Base-by-base conservation (phyloP, 2,113 vertebrate genomes). In the Melanerpes formicivorus region DNA sequence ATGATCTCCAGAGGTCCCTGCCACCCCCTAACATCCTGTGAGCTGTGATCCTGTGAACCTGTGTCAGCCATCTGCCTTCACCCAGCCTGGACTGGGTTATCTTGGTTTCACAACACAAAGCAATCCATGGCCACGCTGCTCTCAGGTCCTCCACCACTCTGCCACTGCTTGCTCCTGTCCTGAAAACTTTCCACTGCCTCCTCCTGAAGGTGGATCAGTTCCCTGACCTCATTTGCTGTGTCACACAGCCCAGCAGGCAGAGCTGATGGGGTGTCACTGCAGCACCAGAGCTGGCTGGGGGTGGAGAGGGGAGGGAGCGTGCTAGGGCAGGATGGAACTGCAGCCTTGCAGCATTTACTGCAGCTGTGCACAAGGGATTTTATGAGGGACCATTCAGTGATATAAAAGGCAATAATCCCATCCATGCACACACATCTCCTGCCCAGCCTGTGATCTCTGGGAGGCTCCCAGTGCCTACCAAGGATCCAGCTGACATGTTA, bases 401-500 rank as follows among this genome's bases (percentile, higher is more conserved):
- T 22, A 78, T 85, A 94, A 94, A 93, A 83, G 58, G 32, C 54
- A 86, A 62, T 73, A 75, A 82, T 66, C 64, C 82, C 64, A 83
- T 40, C 32, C 8, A 77, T 14, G 54, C 72, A 91, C 19, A 60
- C 37, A 18, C 56, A 40, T 58, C 93, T 91, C 62, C 73, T 84
- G 80, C 58, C 54, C 85, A 80, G 73, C 50, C 70, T 67, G 42
- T 91, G 88, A 78, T 78, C 76, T 80, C 80, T 74, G 48, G 69
- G 64, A 72, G 86, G 6, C 15, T 72, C 80, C 65, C 80, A 80
- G 54, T 3, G 1, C 80, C 83, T 83, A 85, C 76, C 72, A 65
- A 93, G 82, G 93, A 67, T 65, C 75, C 26, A 10, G 65, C 83
- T 75, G 92, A 93, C 95, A 94, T 54, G 73, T 30, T 95, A 95